These are phyloP conservation scores for Brachypterus glaber DNA, from an alignment of 2,888 invertebrate species.

Conservation along the genomic window DNA sequence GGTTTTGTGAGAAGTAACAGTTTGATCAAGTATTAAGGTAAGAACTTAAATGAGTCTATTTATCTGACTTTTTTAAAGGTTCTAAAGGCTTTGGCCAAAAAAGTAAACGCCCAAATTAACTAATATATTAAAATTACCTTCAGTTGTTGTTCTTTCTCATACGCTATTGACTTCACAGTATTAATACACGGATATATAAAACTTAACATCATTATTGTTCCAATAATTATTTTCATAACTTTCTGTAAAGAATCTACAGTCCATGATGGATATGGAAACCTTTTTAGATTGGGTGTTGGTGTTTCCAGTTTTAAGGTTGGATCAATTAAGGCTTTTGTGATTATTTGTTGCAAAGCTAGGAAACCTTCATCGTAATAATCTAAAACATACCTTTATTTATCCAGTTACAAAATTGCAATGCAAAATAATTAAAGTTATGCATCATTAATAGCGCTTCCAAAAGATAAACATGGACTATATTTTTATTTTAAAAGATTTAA, in stretches of 20 bases:
- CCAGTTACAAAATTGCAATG: no score
- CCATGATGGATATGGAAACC: slow-evolving; percentile 62
- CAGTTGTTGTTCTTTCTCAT: slow-evolving; percentile 53
- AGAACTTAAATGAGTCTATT: no score
- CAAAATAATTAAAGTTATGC: no score
- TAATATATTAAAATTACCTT: slow-evolving; percentile 44
- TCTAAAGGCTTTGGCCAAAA: no score
- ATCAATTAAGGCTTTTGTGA: slow-evolving; percentile 22
- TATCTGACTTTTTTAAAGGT: no score
- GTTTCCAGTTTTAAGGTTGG: not conserved
- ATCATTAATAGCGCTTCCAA: no score
- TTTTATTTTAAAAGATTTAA: no score
- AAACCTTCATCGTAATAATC: slow-evolving; percentile 53
- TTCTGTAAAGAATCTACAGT: slow-evolving; percentile 52
- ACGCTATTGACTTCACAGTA: slow-evolving; percentile 54
- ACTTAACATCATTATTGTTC: slow-evolving; percentile 62
- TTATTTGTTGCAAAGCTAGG: slow-evolving; percentile 48
- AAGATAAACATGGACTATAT: no score
- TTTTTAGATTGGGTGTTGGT: slow-evolving; percentile 39
- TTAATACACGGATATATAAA: slow-evolving; percentile 58
- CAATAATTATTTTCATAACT: slow-evolving; percentile 53
- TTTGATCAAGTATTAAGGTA: no score
- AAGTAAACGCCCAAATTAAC: no score
- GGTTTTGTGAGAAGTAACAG: no score
- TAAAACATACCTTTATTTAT: no score